Conservation (phyloP, 2,888 invertebrate species). For the Capitulum mitella region DNA sequence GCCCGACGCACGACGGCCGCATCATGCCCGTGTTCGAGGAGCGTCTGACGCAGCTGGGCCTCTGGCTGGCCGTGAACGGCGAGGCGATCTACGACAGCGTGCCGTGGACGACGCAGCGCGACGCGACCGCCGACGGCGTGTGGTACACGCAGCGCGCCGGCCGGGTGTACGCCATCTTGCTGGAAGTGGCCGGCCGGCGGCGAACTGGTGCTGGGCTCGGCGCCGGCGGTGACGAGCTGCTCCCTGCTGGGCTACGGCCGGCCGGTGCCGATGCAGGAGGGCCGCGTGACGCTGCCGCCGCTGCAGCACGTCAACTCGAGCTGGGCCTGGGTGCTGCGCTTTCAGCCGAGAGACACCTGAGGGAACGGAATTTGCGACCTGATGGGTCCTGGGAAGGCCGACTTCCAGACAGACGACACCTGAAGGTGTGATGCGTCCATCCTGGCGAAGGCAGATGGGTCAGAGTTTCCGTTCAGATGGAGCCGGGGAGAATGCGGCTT, state of each 20-base stretch:
- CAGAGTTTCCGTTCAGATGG: too few relatives aligned
- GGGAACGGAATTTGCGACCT: too few relatives aligned
- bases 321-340: slow-evolving; percentile 31
- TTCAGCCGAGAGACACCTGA: too few relatives aligned
- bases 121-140: slow-evolving; percentile 52
- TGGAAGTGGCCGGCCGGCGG: slow-evolving; percentile 33
- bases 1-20: slow-evolving; percentile 79
- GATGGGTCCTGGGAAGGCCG: too few relatives aligned
- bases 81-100: slow-evolving; percentile 52
- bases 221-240: slow-evolving; percentile 25
- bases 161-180: slow-evolving; percentile 34
- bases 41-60: slow-evolving; percentile 64
- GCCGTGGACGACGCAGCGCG: slow-evolving; percentile 55
- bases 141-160: slow-evolving; percentile 33
- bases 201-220: slow-evolving; percentile 29
- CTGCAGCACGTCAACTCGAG: slow-evolving; percentile 25
- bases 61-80: slow-evolving; percentile 72
- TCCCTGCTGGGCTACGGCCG: slow-evolving; percentile 29
- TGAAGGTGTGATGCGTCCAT: too few relatives aligned
- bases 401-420: too few relatives aligned
- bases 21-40: slow-evolving; percentile 81
- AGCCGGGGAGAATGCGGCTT: too few relatives aligned
- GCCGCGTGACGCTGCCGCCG: slow-evolving; percentile 29
- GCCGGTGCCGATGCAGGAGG: slow-evolving; percentile 7
- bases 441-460: too few relatives aligned